Conservation (phyloP, 2,888 invertebrate genomes). For the Hirtodrosophila cameraria region DNA sequence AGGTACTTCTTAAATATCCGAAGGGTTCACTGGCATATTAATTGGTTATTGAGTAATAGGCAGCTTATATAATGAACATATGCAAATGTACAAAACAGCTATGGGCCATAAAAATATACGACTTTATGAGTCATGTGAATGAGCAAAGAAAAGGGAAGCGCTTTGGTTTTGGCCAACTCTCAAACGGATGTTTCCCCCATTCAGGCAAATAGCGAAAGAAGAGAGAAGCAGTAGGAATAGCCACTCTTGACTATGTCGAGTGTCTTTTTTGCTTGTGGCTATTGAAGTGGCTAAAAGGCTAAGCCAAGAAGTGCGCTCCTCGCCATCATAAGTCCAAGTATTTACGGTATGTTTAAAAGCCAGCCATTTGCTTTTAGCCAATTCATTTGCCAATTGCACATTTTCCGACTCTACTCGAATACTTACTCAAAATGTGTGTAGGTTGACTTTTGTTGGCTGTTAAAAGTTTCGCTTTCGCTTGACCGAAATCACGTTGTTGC, state of each 20-base stretch:
- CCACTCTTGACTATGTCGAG: slow-evolving; percentile 28
- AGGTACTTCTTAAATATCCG: background rate
- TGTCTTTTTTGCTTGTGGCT: slow-evolving; percentile 57
- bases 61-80: slow-evolving; percentile 5
- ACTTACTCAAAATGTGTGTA: slow-evolving; percentile 19
- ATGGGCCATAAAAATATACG: slow-evolving; percentile 24
- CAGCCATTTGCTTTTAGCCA: slow-evolving; percentile 22
- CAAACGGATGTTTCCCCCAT: slow-evolving; percentile 5
- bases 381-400: slow-evolving; percentile 40
- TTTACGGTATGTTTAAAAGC: too few species aligned
- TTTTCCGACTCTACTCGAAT: background rate
- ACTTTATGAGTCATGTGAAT: slow-evolving; percentile 46
- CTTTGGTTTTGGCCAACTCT: slow-evolving; percentile 4
- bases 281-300: slow-evolving; percentile 44
- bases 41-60: slow-evolving; percentile 18
- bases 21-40: slow-evolving; percentile 10
- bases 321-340: background rate
- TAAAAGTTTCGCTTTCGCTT: slow-evolving; percentile 56
- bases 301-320: slow-evolving; percentile 27
- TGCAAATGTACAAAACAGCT: slow-evolving; percentile 11
- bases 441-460: slow-evolving; percentile 24
- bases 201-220: slow-evolving; percentile 21
- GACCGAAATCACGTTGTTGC: slow-evolving; percentile 47
- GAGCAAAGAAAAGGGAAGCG: background rate
- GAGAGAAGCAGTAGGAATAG: background rate